Conservation (phyloP, 2,113 vertebrate species). For the Mixornis gularis region DNA sequence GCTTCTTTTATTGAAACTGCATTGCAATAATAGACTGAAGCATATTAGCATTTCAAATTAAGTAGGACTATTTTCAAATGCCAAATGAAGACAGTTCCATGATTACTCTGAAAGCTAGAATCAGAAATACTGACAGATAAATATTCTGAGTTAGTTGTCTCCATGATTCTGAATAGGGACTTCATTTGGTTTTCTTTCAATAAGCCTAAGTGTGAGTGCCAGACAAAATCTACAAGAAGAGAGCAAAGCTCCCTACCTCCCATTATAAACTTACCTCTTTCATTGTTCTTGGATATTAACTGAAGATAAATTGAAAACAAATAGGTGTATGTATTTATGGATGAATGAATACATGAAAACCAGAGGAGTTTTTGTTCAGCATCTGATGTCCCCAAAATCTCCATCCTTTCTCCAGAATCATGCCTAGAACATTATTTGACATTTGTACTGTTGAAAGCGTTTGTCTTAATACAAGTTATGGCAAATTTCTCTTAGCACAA, state of each 20-base stretch:
- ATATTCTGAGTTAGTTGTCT: background rate
- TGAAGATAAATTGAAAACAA: background rate
- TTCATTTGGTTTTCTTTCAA: background rate
- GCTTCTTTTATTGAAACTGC: background rate
- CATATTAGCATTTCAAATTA: background rate
- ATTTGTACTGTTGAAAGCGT: background rate
- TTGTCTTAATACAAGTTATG: background rate
- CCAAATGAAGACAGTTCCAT: background rate
- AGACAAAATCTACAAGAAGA: background rate
- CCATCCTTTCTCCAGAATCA: background rate
- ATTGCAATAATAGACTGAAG: background rate
- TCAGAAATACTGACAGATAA: background rate
- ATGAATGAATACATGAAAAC: background rate
- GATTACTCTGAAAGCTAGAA: background rate
- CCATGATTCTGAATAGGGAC: background rate
- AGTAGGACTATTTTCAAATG: background rate
- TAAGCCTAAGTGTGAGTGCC: background rate
- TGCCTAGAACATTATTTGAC: background rate
- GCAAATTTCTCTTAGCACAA: background rate
- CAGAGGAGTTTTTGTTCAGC: background rate
- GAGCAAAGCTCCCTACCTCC: background rate
- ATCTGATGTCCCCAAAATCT: background rate
- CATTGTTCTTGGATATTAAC: background rate
- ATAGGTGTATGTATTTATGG: accelerated
- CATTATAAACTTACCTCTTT: background rate